Evolutionary conservation across 2,113 vertebrate species (phyloP), one percentile per base, ranked within the genome.

Genomic region (Peucedramus taeniatus): DNA sequence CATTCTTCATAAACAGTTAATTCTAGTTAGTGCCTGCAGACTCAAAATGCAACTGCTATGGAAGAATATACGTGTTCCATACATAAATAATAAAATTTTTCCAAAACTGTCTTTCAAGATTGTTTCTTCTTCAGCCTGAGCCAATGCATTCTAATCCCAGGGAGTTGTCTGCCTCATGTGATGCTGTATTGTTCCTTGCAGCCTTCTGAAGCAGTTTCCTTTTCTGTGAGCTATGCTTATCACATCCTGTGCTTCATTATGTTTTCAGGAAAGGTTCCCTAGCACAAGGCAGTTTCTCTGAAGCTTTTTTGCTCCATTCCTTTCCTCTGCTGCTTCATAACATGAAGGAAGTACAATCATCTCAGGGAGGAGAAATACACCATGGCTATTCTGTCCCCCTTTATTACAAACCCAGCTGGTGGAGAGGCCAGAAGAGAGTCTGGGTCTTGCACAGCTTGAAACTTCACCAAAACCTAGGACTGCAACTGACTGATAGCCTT

Each of bases 41-140:
- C 54, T 77, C 27, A 86, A 51, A 92, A 74, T 8, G 13, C 42
- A 84, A 83, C 26, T 28, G 23, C 66, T 78, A 71, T 83, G 76
- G 44, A 78, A 76, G 88, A 83, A 44, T 89, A 94, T 22, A 60
- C n/a, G 39, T 51, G 89, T 90, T 89, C 86, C 54, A 90, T 64
- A 90, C 28, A 75, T 26, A 78, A 94, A 60, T 24, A 94, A 84
- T 66, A 75, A 81, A 83, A 87, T 26, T 22, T 74, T 89, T 45
- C 64, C 44, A 89, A 87, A 93, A 78, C 53, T 26, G 24, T 40
- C 60, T 83, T 92, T 76, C 42, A 70, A 59, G 54, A 92, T 24
- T 57, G 26, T n/a, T 90, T 82, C 53, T 83, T 77, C 44, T 87
- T 87, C 44, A 81, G 45, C 75, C 49, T 57, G 24, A 76, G 49